Evolutionary conservation across 2,797 vertebrate species (phyloP), one percentile per base, ranked within the genome.

Genomic region (Eulemur mongoz): DNA sequence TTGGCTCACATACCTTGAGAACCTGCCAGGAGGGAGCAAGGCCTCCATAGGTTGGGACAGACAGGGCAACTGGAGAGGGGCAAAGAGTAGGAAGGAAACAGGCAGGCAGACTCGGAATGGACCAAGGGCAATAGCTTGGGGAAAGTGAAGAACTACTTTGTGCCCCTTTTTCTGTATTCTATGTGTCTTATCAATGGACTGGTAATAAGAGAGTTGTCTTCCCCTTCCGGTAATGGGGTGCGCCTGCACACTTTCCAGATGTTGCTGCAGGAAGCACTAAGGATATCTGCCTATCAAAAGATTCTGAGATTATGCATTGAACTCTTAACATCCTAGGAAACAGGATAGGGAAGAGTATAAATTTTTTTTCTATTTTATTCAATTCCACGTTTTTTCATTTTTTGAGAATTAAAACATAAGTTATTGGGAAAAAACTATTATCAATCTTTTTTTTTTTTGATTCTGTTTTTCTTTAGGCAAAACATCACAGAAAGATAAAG

Each of bases 351-450:
- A 61, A 73, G 30, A 80, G 32, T 52, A 54, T 2, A 84, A 32
- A 32, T 43, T 38, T 40, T 45, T 63, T 75, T 86, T 67, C 35
- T 70, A 15, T 11, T 69, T 54, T 4, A 54, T 13, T 69, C 23
- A 70, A 3, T 32, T 82, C 8, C 65, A 3, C 10, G n/a, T 65
- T 90, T 95, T 82, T 82, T 94, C 38, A 63, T 35, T 14, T 48
- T 52, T 94, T 92, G 38, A 75, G 5, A 83, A 73, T 83, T 70
- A 61, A 82, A 87, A 79, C 9, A 61, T n/a, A 92, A 92, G 76
- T 54, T 72, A 27, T 15, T 35, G 75, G 10, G 4, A 4, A 8
- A 20, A 73, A 32, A n/a, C 10, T 38, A 35, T 45, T 40, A 15
- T 48, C 78, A 59, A 6, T 63, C 32, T 40, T 40, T 32, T 67